Conservation (phyloP, 2,797 vertebrate species). For the Leptatherina wallacei region DNA sequence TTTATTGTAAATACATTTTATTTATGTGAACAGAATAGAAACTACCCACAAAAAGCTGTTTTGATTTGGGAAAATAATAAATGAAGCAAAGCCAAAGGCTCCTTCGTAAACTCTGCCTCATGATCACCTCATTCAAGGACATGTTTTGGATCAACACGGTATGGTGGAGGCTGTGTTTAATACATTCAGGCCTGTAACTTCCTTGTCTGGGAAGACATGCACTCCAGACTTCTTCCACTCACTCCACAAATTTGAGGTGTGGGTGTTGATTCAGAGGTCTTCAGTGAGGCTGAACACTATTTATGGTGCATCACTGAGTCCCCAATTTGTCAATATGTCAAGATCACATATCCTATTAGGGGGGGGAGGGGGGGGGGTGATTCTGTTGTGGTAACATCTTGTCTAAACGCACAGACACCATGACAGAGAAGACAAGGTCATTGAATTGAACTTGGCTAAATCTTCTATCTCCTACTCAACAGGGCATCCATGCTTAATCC, state of each 20-base stretch:
- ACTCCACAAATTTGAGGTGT: slow-evolving; percentile 20
- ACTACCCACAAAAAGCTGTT: background rate
- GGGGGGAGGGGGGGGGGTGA: background rate
- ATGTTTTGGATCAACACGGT: slow-evolving; percentile 9
- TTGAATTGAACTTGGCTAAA: slow-evolving; percentile 19
- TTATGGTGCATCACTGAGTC: slow-evolving; percentile 4
- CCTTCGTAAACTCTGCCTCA: slow-evolving; percentile 13
- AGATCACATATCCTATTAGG: slow-evolving; percentile 18
- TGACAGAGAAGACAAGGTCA: slow-evolving; percentile 27
- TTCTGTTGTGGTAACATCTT: slow-evolving; percentile 10
- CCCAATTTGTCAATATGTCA: slow-evolving; percentile 46
- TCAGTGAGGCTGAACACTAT: slow-evolving; percentile 17
- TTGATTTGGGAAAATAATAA: slow-evolving; percentile 1
- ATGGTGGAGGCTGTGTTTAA: slow-evolving; percentile 9
- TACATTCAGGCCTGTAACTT: slow-evolving; percentile 17
- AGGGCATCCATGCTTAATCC: slow-evolving; percentile 2
- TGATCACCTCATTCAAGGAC: slow-evolving; percentile 10
- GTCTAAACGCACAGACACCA: slow-evolving; percentile 27
- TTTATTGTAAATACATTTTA: background rate
- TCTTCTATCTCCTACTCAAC: slow-evolving; percentile 12
- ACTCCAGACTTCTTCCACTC: slow-evolving; percentile 11
- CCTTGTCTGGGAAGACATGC: background rate
- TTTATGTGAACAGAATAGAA: slow-evolving; percentile 10
- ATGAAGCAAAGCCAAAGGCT: slow-evolving; percentile 4
- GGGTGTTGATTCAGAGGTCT: slow-evolving; percentile 21